Conservation (phyloP, 2,797 vertebrate genomes). For the Molossus alvarezi region DNA sequence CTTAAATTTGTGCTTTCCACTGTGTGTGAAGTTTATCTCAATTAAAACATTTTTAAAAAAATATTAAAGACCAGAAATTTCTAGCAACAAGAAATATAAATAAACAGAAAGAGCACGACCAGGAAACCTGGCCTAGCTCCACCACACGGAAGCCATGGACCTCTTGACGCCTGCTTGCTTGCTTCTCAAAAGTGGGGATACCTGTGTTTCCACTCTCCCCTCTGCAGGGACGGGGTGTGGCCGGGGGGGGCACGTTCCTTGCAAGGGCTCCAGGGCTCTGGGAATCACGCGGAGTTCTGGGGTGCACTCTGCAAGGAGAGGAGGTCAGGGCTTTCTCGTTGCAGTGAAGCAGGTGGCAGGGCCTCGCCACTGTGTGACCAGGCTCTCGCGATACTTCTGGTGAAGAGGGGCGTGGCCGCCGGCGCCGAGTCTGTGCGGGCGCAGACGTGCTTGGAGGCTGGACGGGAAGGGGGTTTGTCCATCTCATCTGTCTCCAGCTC, state of each 20-base stretch:
- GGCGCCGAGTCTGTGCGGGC: not conserved
- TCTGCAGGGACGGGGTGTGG: not conserved
- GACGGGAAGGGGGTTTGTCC: not conserved
- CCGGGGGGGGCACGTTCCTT: not conserved
- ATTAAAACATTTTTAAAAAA: not conserved
- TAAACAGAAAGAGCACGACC: not conserved
- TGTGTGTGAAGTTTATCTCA: not conserved
- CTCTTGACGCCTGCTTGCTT: not conserved
- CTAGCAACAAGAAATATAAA: not conserved
- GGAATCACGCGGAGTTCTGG: not conserved
- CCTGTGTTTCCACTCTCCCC: not conserved
- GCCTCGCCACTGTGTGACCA: not conserved
- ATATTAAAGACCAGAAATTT: constrained; percentile 20
- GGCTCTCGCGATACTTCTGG: not conserved
- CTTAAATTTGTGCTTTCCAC: not conserved
- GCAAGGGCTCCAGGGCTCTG: not conserved
- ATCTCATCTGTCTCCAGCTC: constrained; percentile 19
- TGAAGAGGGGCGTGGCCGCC: not conserved
- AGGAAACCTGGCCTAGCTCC: not conserved
- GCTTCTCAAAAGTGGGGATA: not conserved
- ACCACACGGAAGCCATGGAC: not conserved
- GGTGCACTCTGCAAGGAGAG: not conserved
- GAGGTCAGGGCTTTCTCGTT: not conserved
- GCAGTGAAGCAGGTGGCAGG: not conserved
- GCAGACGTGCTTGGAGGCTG: not conserved